Evolutionary conservation across 2,113 vertebrate species (phyloP).

Genomic region (Strigops habroptila): DNA sequence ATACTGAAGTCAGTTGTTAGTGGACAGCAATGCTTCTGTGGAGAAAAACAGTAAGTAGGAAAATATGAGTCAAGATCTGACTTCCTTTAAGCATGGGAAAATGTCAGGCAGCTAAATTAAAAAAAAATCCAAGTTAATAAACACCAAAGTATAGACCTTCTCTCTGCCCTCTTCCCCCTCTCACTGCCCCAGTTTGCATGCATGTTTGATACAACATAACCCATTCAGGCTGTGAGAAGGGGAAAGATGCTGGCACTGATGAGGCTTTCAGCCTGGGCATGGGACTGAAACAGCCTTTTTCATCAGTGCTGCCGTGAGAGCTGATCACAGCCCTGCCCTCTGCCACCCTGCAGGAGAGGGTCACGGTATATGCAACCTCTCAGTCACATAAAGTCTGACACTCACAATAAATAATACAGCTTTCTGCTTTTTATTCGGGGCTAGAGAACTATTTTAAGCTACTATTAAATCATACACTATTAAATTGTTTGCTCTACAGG

Average conservation of each 20-base stretch:
- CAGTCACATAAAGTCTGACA: not conserved
- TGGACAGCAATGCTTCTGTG: not conserved
- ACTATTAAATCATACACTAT: not conserved
- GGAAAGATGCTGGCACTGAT: not conserved
- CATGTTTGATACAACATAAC: not conserved
- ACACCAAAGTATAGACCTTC: not conserved
- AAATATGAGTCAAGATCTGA: constrained; percentile 9
- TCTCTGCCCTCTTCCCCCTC: not conserved
- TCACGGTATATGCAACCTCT: not conserved
- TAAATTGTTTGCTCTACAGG: not conserved
- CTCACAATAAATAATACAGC: not conserved
- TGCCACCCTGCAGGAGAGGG: not conserved
- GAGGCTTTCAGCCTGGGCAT: not conserved
- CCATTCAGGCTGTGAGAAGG: not conserved
- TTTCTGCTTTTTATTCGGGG: not conserved
- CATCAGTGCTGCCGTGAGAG: not conserved
- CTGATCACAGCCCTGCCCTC: not conserved
- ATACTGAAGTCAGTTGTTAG: not conserved
- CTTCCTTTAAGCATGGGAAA: constrained; percentile 43
- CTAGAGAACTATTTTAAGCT: not conserved
- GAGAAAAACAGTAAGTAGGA: not conserved
- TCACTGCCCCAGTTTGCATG: not conserved
- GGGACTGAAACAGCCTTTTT: not conserved
- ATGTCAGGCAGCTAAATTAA: constrained; percentile 10
- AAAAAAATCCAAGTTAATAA: not conserved